phyloP scores from a whole-genome alignment of 1,140 invertebrate species.

The Stratiolaelaps scimitus region DNA sequence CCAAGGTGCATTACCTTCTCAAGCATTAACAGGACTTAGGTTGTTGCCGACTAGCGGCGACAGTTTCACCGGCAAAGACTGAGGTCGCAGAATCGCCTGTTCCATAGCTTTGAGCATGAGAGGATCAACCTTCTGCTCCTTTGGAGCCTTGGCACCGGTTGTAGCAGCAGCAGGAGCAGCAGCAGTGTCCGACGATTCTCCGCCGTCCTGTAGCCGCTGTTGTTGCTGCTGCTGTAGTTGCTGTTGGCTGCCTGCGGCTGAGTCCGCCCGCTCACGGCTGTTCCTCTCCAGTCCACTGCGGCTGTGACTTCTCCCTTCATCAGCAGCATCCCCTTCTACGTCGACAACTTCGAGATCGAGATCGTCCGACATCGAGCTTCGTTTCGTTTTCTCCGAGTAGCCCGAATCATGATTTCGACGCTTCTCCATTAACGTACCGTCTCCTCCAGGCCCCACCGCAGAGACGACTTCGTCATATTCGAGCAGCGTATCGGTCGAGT shows the following conservation, averaged over 20 bases:
- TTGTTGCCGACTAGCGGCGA: constrained; percentile 19
- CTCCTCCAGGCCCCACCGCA: neutral
- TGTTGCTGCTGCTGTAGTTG: no score
- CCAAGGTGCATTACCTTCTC: neutral
- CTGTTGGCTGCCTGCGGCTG: no score
- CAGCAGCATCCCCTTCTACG: neutral
- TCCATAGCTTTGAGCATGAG: constrained; percentile 28
- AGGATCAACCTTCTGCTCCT: constrained; percentile 8
- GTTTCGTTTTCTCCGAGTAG: constrained; percentile 16
- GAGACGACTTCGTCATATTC: neutral
- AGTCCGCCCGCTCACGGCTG: no score
- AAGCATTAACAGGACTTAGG: constrained; percentile 25
- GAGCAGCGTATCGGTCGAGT: neutral
- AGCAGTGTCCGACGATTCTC: no score
- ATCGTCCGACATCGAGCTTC: constrained; percentile 9
- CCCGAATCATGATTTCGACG: constrained; percentile 21
- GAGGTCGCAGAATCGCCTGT: constrained; percentile 10
- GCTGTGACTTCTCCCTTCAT: neutral
- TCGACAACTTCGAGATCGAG: constrained; percentile 2
- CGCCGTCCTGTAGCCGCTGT: no score
- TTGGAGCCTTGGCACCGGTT: no score
- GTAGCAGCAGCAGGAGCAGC: no score
- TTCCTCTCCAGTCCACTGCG: no score
- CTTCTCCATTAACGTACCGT: neutral
- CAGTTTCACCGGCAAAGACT: constrained; percentile 9